Evolutionary conservation across 1,140 invertebrate genomes (phyloP), one percentile per base, ranked within the genome.

Genomic region (Drosophila pandora): DNA sequence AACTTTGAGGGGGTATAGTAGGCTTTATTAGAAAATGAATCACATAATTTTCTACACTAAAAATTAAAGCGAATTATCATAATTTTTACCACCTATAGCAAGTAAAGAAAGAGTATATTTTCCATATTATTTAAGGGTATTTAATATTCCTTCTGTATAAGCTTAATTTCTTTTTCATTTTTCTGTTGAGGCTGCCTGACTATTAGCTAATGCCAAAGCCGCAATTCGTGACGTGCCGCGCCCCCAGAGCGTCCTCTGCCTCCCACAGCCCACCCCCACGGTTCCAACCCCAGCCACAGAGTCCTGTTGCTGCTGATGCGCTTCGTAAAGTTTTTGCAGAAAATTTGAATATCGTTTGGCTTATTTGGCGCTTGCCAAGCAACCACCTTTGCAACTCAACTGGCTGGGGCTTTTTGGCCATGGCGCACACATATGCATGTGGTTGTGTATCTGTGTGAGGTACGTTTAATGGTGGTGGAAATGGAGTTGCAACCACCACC

Each of bases 251-350:
- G n/a, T 28, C 32, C 49, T 21, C 32, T 23, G 1, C 43, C 9
- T 5, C 12, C 48, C 10, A 21, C 25, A 17, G 10, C 25, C 34
- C 22, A 28, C 25, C 25, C 17, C 17, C 17, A 17, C 17, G 17
- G 30, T 53, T 57, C 22, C 63, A 53, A 56, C 48, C 45, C 56
- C 39, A 48, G 49, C 69, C 39, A 17, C 68, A 50, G 34, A 37
- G 25, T 25, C 67, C 67, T 67, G 68, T 63, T 81, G 65, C 65
- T 76, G 50, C 61, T 81, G 89, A 85, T 89, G 78, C 84, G 89
- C 89, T 90, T 90, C 83, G 76, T 80, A 76, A 85, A 76, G 53
- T 80, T 85, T 90, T 58, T 88, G 76, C 79, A 84, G 60, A 88
- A 87, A 88, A 89, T 88, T 88, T 88, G 76, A 88, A 88, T 89